phyloP scores from a whole-genome alignment of 2,888 invertebrate species.

The Lamellibrachia columna region DNA sequence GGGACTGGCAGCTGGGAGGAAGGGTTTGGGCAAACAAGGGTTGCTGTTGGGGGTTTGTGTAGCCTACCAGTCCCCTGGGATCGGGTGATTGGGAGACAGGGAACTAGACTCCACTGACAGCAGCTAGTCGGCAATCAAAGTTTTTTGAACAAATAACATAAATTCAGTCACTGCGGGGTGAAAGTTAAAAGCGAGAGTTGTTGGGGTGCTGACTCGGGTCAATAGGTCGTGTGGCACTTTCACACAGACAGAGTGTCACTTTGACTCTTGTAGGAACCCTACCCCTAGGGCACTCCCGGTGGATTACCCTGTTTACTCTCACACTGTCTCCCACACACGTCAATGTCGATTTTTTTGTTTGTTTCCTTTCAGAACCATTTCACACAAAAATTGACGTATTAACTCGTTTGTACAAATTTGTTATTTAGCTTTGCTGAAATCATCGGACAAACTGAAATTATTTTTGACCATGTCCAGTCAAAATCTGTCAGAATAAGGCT shows the following conservation, averaged over 20 bases:
- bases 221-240: not conserved
- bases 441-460: too few relatives aligned
- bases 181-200: not conserved
- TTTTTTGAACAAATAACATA: constrained; percentile 10
- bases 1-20: not conserved
- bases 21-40: not conserved
- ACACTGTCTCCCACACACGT: not conserved
- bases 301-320: not conserved
- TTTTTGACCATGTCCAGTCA: too few relatives aligned
- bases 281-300: not conserved
- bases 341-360: too few relatives aligned
- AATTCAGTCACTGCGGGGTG: not conserved
- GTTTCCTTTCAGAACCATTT: too few relatives aligned
- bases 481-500: too few relatives aligned
- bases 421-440: too few relatives aligned
- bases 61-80: not conserved
- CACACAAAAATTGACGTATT: too few relatives aligned
- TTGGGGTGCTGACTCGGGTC: not conserved
- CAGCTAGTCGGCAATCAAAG: not conserved
- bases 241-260: not conserved
- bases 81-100: not conserved
- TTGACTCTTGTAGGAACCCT: not conserved
- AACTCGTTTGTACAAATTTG: too few relatives aligned
- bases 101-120: not conserved
- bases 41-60: not conserved